Percentiles rank a stretch among this genome's conserved stretches.
These are phyloP conservation scores for Callinectes sapidus DNA, from an alignment of 2,888 invertebrate species.

Conservation along the genomic window DNA sequence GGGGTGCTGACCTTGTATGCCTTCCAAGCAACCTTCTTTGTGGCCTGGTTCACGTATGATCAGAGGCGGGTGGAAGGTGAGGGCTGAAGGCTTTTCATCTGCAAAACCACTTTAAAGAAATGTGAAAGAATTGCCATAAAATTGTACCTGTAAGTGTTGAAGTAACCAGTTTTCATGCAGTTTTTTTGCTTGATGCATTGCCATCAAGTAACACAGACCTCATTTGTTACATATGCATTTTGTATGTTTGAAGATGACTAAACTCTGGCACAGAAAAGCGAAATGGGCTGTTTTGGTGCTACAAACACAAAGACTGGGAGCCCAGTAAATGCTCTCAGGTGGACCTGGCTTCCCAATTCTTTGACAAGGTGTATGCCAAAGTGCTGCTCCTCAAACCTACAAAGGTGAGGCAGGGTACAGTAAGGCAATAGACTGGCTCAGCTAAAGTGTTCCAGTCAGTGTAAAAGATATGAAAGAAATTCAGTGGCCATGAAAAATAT, in stretches of 20 bases:
- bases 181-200: neutral
- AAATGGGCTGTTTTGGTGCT: conserved; percentile 83
- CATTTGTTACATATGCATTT: neutral
- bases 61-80: conserved; percentile 75
- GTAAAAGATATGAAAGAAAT: neutral
- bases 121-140: neutral
- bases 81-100: neutral
- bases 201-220: neutral
- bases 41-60: conserved; percentile 86
- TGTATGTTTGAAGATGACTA: neutral
- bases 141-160: neutral
- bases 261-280: conserved; percentile 76
- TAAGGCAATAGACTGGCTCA: neutral
- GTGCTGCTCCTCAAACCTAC: conserved; percentile 82
- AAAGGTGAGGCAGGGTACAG: conserved; percentile 78
- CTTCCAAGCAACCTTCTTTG: conserved; percentile 88
- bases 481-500: too few species aligned
- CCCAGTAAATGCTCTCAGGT: conserved; percentile 79
- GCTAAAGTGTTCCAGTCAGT: neutral
- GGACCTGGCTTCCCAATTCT: conserved; percentile 79
- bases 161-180: neutral
- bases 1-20: conserved; percentile 86
- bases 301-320: conserved; percentile 80
- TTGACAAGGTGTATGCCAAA: conserved; percentile 81
- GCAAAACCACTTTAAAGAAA: neutral